Percentiles rank a stretch among this genome's conserved stretches.
Conservation (phyloP, 2,888 invertebrate species). For the Drosophila basisetae region DNA sequence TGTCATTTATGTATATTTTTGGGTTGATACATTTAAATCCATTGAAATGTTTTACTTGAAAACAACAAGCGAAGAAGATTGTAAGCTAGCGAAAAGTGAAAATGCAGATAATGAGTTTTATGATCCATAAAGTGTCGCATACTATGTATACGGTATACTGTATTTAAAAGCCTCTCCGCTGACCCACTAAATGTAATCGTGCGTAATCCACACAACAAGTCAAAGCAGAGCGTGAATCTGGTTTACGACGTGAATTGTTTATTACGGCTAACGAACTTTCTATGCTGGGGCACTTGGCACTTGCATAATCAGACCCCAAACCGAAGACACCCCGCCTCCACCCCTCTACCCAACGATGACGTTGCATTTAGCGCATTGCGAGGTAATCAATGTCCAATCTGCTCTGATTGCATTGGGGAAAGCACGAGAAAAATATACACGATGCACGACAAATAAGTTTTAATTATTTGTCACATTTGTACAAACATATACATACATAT, state of each 20-base stretch:
- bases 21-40: not conserved
- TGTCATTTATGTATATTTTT: not conserved
- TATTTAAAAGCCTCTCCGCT: conserved; percentile 24
- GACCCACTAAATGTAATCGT: conserved; percentile 68
- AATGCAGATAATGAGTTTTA: conserved; percentile 43
- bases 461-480: conserved; percentile 35
- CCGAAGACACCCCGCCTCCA: not conserved
- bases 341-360: conserved; percentile 18
- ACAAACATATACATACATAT: not conserved
- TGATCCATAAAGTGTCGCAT: conserved; percentile 27
- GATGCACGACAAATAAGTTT: conserved; percentile 18
- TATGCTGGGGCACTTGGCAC: conserved; percentile 63
- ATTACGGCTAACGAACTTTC: conserved; percentile 77
- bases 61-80: not conserved
- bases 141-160: not conserved
- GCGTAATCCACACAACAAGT: conserved; percentile 54
- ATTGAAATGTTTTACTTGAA: not conserved
- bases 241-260: conserved; percentile 74
- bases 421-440: conserved; percentile 41
- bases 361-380: conserved; percentile 54
- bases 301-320: conserved; percentile 53
- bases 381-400: conserved; percentile 61
- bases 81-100: conserved; percentile 44
- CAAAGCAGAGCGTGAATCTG: conserved; percentile 56
- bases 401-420: conserved; percentile 56